phyloP scores from a whole-genome alignment of 2,888 invertebrate genomes.

The Idaea biselata region DNA sequence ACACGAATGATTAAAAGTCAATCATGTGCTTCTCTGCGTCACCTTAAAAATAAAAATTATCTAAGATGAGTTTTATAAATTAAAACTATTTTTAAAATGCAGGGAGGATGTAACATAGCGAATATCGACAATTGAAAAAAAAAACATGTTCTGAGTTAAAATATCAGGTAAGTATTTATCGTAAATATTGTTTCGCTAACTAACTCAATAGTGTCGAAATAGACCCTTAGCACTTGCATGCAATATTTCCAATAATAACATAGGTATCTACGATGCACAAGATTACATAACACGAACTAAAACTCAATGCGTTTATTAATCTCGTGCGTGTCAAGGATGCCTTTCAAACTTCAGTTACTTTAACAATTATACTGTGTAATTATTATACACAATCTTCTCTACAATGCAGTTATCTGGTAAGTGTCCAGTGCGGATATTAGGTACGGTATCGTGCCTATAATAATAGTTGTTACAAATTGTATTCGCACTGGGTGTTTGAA shows the following conservation, averaged over 20 bases:
- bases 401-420: not conserved
- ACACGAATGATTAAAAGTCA: too few species aligned
- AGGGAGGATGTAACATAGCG: too few species aligned
- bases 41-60: too few species aligned
- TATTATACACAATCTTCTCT: not conserved
- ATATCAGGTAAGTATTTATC: too few species aligned
- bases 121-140: too few species aligned
- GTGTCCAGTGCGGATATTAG: not conserved
- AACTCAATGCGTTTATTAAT: not conserved
- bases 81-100: too few species aligned
- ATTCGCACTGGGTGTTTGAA: not conserved
- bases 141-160: too few species aligned
- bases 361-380: not conserved
- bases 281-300: not conserved
- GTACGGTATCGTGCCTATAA: not conserved
- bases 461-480: not conserved
- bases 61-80: too few species aligned
- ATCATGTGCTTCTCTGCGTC: too few species aligned
- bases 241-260: not conserved
- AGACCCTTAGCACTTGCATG: too few species aligned
- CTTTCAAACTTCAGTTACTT: conserved; percentile 1
- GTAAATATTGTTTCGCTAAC: too few species aligned
- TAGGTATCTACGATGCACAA: not conserved
- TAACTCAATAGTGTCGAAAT: too few species aligned
- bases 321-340: not conserved